Base-by-base conservation (phyloP, 1,140 invertebrate genomes). In the Vanessa tameamea region DNA sequence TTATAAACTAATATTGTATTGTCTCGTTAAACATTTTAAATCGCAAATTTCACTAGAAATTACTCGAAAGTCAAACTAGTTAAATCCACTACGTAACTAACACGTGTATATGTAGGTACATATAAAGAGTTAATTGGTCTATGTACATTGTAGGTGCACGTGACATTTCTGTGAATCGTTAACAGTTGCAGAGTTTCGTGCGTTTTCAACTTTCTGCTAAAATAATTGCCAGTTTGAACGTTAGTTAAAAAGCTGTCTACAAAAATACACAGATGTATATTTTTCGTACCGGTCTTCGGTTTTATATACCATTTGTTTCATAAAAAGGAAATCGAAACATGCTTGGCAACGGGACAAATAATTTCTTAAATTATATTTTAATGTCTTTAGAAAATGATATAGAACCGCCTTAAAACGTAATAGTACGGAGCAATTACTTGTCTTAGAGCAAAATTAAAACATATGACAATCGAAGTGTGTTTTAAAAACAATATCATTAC, bases 191-290 rank as follows among this genome's bases (percentile, higher is more conserved):
- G 15, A 59, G 23, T 59, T 59, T 31, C 23, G 55, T 59, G 9
- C 57, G 57, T 31, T 59, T 13, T 59, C 57, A 59, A 59, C 57
- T 26, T 31, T 59, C 57, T 4, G 51, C 15, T 55, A 59, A 59
- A 59, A 59, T 59, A 59, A 59, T 59, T 59, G 57, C 57, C 5
- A 59, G 57, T 59, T 59, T 59, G 12, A 31, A 59, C 20, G 23
- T 31, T 13, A 59, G 57, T 59, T 59, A 4, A 55, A 55, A 55
- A 55, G n/a, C 16, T 55, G 51, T 55, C 51, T 53, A 51, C 31
- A 43, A 43, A 43, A 50, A n/a, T 50, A 5, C 4, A 50, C 48
- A 0, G 5, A 5, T n/a, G 16, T 53, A 53, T 2, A 20, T n/a
- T 53, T 53, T 53, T 53, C 31, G 47, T 48, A 48, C 6, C 47